These are phyloP conservation scores for Lumbricus terrestris DNA, from an alignment of 2,888 invertebrate species.

Conservation along the genomic window DNA sequence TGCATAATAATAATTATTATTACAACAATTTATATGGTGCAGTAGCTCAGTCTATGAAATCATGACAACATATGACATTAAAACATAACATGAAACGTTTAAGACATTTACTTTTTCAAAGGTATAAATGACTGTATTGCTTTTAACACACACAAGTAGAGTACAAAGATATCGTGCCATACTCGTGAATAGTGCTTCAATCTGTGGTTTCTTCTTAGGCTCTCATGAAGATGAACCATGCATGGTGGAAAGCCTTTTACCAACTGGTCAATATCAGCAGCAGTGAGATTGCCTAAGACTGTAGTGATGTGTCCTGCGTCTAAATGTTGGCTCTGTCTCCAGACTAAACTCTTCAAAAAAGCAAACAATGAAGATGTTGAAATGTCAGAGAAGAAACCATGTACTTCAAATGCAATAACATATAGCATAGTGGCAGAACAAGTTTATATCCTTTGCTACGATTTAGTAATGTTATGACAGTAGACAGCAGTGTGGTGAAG, in stretches of 20 bases:
- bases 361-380: not conserved
- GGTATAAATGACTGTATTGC: not conserved
- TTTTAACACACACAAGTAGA: not conserved
- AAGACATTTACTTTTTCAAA: not conserved
- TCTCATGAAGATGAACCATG: not conserved
- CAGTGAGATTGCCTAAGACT: not conserved
- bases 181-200: slow-evolving; percentile 18
- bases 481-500: too few species aligned
- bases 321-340: not conserved
- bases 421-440: not conserved
- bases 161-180: not conserved
- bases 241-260: not conserved
- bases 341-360: not conserved
- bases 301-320: not conserved
- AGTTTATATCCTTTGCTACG: not conserved
- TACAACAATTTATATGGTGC: too few species aligned
- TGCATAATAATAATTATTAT: not conserved
- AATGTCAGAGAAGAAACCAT: not conserved
- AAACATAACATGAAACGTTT: not conserved
- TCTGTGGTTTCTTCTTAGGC: slow-evolving; percentile 10
- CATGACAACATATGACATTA: not conserved
- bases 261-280: not conserved
- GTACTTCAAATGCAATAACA: not conserved
- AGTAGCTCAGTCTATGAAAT: too few species aligned
- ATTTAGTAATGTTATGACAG: too few species aligned